Percentiles rank a stretch among this genome's conserved stretches.
phyloP scores from a whole-genome alignment of 2,113 vertebrate genomes.

The Fulmarus glacialis region DNA sequence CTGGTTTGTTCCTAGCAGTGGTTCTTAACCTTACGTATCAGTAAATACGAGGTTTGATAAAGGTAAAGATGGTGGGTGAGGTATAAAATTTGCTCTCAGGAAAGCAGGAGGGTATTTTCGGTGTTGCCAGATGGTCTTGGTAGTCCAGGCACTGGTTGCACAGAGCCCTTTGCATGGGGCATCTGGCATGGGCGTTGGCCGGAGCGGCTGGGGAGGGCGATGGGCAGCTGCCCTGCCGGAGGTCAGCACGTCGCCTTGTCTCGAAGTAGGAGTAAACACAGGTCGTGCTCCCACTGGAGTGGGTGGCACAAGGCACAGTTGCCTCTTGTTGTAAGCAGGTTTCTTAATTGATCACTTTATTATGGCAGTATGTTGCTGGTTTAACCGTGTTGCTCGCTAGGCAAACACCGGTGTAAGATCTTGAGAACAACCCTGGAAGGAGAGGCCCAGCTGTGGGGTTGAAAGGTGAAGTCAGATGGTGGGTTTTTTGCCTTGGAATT shows the following conservation, averaged over 20 bases:
- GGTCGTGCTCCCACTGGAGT: background rate
- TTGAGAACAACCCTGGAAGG: background rate
- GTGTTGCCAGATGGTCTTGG: background rate
- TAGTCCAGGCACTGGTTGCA: background rate
- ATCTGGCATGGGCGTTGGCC: accelerated
- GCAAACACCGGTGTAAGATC: background rate
- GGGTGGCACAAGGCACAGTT: background rate
- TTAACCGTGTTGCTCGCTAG: background rate
- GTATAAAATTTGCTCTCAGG: background rate
- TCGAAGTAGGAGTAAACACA: background rate
- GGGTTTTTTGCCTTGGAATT: background rate
- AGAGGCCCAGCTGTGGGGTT: background rate
- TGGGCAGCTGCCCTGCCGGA: background rate
- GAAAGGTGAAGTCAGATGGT: background rate
- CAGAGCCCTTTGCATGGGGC: background rate
- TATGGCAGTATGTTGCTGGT: accelerated
- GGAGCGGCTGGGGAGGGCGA: background rate
- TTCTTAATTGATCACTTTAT: background rate
- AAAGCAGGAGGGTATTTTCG: background rate
- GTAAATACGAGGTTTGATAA: background rate
- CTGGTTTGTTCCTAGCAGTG: accelerated
- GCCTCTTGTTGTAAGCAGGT: background rate
- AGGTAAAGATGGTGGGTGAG: background rate
- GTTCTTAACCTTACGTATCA: background rate
- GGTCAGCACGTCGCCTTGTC: accelerated